Conservation (phyloP, 2,797 vertebrate genomes). For the Acipenser transmontanus region DNA sequence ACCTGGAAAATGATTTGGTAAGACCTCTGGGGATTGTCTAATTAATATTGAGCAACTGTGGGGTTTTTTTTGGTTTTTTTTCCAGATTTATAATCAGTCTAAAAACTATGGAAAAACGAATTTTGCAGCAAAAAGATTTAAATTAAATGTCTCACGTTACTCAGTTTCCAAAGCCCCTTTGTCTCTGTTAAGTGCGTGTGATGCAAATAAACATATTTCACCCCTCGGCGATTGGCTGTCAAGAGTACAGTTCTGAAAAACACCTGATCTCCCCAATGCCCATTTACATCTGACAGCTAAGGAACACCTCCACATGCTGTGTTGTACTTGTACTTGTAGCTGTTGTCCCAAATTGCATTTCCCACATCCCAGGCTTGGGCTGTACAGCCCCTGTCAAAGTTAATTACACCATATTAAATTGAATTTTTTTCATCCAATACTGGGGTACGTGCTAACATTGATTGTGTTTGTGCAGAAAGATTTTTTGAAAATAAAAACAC, state of each 20-base stretch:
- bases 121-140: too few relatives aligned
- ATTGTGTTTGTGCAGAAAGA: too few relatives aligned
- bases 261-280: constrained; percentile 45
- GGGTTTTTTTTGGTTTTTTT: too few relatives aligned
- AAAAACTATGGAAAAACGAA: too few relatives aligned
- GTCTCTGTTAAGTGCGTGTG: constrained; percentile 55
- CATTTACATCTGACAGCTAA: constrained; percentile 28
- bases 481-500: too few relatives aligned
- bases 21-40: constrained; percentile 15
- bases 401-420: constrained; percentile 8
- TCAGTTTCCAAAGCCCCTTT: constrained; percentile 46
- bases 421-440: too few relatives aligned
- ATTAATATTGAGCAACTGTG: background rate
- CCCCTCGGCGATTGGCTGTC: constrained; percentile 21
- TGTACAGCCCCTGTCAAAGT: constrained; percentile 63
- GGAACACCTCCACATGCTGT: constrained; percentile 31
- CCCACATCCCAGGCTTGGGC: constrained; percentile 62
- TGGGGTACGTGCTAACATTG: too few relatives aligned
- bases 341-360: constrained; percentile 41
- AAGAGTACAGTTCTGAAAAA: constrained; percentile 43
- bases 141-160: constrained; percentile 16
- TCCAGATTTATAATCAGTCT: too few relatives aligned
- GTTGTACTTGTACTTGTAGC: constrained; percentile 34
- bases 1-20: constrained; percentile 72
- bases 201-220: constrained; percentile 42